Base-by-base conservation (phyloP, 2,888 invertebrate species). In the Pandemis cinnamomeana region DNA sequence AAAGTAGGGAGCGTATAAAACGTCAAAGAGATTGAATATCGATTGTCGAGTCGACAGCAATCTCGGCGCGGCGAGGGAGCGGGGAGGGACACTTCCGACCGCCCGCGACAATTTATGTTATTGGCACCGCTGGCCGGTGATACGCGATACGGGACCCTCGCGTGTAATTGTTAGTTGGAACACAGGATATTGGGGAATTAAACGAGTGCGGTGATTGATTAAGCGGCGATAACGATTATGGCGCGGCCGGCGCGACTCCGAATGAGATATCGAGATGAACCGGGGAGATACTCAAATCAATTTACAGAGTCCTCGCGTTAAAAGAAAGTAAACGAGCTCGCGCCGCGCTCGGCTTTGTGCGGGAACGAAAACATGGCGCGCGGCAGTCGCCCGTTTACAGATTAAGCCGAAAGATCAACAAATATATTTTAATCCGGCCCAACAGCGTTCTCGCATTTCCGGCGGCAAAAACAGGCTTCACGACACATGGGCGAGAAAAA, bases 11-110 rank as follows among this genome's bases (percentile, higher is more conserved):
- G 88, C 87, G 89, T 86, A 90, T 89, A 90, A 89, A 89, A 90
- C 89, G 91, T 91, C 91, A 92, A 92, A 92, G 92, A 93, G 93
- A 93, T 93, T 93, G 93, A 93, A 92, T 93, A 93, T 93, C 92
- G 93, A 93, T 93, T 93, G 91, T 89, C 83, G 88, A 89, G 86
- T 89, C 91, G 91, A 90, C 91, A 89, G 91, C 92, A 89, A 92
- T 92, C 88, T 88, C 87, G 82, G 82, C 46, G 77, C 70, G 77
- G 75, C 71, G 77, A 80, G 78, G 77, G 78, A 36, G 27, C 27
- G 78, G 75, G 78, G 82, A 78, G 81, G 83, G 84, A 80, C 84
- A 86, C 87, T 90, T 91, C 91, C 90, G 88, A 87, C 87, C 87
- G 87, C 86, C 89, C 88, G 89, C 88, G 91, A 92, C 91, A 92